Evolutionary conservation across 1,140 invertebrate genomes (phyloP).

Genomic region (Tetramorium simillimum): DNA sequence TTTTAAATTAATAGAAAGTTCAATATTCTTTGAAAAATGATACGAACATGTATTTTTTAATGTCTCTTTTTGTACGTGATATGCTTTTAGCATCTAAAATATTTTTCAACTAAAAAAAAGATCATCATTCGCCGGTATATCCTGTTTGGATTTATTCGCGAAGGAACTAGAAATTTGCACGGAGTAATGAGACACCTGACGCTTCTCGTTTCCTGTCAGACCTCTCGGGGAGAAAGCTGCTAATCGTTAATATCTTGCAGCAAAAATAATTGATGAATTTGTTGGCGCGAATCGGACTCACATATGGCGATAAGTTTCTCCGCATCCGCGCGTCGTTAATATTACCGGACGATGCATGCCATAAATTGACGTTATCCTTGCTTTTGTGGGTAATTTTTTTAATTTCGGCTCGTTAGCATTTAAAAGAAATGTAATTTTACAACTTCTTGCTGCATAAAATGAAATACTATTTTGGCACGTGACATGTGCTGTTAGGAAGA

Average conservation of each 20-base stretch:
- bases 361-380: constrained; percentile 2
- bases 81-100: not conserved
- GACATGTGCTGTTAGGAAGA: not conserved
- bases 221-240: constrained; percentile 45
- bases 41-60: not conserved
- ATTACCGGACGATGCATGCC: not conserved
- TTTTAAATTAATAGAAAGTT: not conserved
- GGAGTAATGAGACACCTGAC: constrained; percentile 32
- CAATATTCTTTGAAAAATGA: not conserved
- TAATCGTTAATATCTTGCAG: constrained; percentile 23
- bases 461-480: constrained; percentile 21
- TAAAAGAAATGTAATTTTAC: not conserved
- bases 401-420: not conserved
- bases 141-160: constrained; percentile 18
- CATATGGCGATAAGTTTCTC: constrained; percentile 37
- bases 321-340: constrained; percentile 2
- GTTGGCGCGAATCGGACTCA: not conserved
- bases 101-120: not conserved
- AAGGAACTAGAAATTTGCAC: constrained; percentile 16
- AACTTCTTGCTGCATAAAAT: not conserved
- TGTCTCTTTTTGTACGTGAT: not conserved
- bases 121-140: not conserved
- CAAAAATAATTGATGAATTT: constrained; percentile 56
- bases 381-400: not conserved
- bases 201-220: constrained; percentile 25